Conservation (phyloP, 2,888 invertebrate genomes). For the Eupithecia subfuscata region DNA sequence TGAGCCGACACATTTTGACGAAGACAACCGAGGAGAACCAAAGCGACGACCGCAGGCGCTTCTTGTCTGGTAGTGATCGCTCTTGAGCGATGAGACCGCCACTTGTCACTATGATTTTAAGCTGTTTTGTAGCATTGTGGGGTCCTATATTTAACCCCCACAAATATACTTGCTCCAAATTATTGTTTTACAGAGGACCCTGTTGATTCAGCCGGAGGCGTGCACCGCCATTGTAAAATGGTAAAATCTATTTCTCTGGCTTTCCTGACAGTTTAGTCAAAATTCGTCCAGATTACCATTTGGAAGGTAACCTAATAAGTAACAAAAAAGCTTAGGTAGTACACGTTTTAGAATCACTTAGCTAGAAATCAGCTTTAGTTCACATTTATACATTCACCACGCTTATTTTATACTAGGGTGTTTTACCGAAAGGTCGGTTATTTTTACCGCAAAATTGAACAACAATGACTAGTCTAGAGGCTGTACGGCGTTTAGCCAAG, state of each 20-base stretch:
- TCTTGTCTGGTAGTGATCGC: too few relatives aligned
- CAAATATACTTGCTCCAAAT: too few relatives aligned
- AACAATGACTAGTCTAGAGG: slow-evolving; percentile 53
- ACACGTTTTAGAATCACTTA: not conserved
- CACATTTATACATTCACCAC: slow-evolving; percentile 5
- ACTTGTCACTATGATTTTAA: too few relatives aligned
- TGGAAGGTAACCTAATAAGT: not conserved
- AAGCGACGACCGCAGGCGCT: too few relatives aligned
- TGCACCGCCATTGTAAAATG: not conserved
- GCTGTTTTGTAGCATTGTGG: too few relatives aligned
- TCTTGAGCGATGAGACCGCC: too few relatives aligned
- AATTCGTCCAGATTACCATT: not conserved
- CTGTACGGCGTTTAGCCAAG: slow-evolving; percentile 68
- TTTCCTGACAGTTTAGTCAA: not conserved
- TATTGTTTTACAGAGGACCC: too few relatives aligned
- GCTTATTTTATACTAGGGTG: not conserved
- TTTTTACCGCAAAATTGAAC: not conserved
- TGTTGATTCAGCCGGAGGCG: too few relatives aligned
- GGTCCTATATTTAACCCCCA: too few relatives aligned
- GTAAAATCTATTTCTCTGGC: not conserved
- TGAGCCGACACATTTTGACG: too few relatives aligned
- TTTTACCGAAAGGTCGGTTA: not conserved
- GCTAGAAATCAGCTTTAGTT: slow-evolving; percentile 4
- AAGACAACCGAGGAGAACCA: too few relatives aligned
- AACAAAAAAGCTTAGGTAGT: not conserved